Conservation (phyloP, 2,888 invertebrate species). For the Patella ulyssiponensis region DNA sequence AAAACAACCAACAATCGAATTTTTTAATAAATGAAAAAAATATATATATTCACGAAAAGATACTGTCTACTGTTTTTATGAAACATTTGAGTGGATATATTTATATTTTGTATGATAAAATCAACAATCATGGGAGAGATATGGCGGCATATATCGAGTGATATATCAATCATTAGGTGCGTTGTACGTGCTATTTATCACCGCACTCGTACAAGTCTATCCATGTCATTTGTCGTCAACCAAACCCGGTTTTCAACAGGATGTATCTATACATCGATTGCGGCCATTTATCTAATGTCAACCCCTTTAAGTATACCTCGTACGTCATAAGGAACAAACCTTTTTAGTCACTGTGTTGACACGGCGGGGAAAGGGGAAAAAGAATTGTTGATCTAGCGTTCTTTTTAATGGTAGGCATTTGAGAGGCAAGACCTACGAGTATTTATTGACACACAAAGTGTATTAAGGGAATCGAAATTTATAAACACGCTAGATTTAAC, state of each 20-base stretch:
- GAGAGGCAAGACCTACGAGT: not conserved
- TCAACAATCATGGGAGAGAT: too few relatives aligned
- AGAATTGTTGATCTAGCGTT: not conserved
- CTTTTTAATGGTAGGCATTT: not conserved
- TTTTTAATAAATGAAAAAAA: too few relatives aligned
- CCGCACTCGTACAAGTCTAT: too few relatives aligned
- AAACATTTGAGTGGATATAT: too few relatives aligned
- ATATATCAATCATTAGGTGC: too few relatives aligned
- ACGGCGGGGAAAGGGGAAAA: not conserved
- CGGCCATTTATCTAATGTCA: not conserved
- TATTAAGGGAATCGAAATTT: constrained; percentile 9
- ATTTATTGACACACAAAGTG: not conserved
- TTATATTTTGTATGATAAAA: too few relatives aligned
- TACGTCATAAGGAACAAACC: not conserved
- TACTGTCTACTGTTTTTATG: too few relatives aligned
- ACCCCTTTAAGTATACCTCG: not conserved
- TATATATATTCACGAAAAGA: too few relatives aligned
- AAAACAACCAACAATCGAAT: too few relatives aligned
- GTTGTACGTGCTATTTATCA: too few relatives aligned
- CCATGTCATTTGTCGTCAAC: too few relatives aligned
- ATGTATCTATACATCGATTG: not conserved
- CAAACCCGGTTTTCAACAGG: not conserved
- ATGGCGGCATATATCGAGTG: too few relatives aligned
- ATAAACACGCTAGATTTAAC: not conserved
- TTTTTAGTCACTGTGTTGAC: not conserved